These are phyloP conservation scores for Ptychobarbus kaznakovi DNA, from an alignment of 2,797 vertebrate species.

Conservation along the genomic window DNA sequence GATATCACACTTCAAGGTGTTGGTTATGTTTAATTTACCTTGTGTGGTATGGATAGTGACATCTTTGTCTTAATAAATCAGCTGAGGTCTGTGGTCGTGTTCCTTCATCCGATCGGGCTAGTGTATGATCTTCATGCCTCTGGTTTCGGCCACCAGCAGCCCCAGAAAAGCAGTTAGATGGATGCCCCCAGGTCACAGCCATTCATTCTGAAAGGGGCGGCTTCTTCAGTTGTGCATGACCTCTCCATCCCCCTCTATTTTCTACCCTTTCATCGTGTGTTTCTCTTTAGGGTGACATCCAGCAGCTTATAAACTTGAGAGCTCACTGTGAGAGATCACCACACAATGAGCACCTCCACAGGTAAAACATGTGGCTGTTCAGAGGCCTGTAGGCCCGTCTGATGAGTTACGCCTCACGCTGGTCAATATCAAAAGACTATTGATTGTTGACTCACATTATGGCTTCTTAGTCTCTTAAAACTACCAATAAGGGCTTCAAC, in stretches of 20 bases:
- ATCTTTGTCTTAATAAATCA: constrained; percentile 40
- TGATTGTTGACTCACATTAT: constrained; percentile 21
- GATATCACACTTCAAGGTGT: constrained; percentile 14
- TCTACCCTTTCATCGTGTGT: constrained; percentile 21
- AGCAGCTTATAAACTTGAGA: constrained; percentile 9
- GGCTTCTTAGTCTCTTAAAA: constrained; percentile 1
- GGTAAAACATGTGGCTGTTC: constrained; percentile 33
- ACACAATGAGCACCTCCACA: background rate
- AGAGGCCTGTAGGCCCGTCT: background rate
- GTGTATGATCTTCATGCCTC: constrained; percentile 13
- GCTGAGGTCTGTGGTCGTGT: background rate
- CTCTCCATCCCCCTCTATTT: constrained; percentile 15
- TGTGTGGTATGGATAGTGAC: constrained; percentile 31
- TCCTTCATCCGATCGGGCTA: background rate
- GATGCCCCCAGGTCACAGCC: constrained; percentile 1
- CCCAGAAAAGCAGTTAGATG: constrained; percentile 11
- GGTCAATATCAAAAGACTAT: constrained; percentile 18
- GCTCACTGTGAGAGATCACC: constrained; percentile 26
- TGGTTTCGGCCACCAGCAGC: background rate
- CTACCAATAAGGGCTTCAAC: background rate
- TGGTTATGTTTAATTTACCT: constrained; percentile 43
- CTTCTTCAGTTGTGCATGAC: background rate
- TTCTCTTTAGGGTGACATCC: constrained; percentile 23
- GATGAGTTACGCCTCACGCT: constrained; percentile 3
- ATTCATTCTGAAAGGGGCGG: background rate